These are phyloP conservation scores for Ernsta delagoae DNA, from an alignment of 2,888 invertebrate genomes.

Conservation along the genomic window DNA sequence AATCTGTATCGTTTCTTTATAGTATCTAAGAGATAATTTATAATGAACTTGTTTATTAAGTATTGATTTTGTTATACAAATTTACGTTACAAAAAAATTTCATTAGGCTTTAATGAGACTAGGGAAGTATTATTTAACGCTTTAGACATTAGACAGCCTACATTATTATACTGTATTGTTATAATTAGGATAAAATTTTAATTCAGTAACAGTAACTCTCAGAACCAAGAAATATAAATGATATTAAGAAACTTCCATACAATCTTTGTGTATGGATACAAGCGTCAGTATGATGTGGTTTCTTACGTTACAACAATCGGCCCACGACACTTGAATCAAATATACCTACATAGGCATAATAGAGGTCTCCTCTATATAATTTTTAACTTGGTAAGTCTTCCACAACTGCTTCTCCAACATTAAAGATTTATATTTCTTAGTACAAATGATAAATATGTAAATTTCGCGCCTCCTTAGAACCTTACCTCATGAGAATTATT, in stretches of 20 bases:
- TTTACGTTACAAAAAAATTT: conserved; percentile 38
- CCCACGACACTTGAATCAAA: too few relatives aligned
- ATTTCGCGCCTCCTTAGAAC: too few relatives aligned
- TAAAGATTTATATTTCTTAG: too few relatives aligned
- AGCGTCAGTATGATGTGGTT: too few relatives aligned
- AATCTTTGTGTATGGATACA: too few relatives aligned
- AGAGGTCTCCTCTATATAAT: too few relatives aligned
- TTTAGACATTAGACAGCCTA: conserved; percentile 12
- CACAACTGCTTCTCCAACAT: conserved; percentile 9
- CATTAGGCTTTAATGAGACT: conserved; percentile 63
- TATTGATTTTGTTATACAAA: conserved; percentile 31
- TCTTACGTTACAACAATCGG: too few relatives aligned
- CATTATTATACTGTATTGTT: conserved; percentile 7
- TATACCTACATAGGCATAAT: too few relatives aligned
- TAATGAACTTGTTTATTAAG: conserved; percentile 29
- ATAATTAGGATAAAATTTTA: conserved; percentile 3
- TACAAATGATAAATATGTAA: too few relatives aligned
- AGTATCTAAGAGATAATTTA: conserved; percentile 17
- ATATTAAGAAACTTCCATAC: too few relatives aligned
- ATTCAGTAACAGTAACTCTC: not conserved
- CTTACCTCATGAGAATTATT: not conserved
- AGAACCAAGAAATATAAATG: too few relatives aligned
- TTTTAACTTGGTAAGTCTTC: conserved; percentile 16
- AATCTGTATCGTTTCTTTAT: conserved; percentile 26
- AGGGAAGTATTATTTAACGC: conserved; percentile 54